Evolutionary conservation across 2,888 invertebrate species (phyloP).

Genomic region (Antheraea yamamai): DNA sequence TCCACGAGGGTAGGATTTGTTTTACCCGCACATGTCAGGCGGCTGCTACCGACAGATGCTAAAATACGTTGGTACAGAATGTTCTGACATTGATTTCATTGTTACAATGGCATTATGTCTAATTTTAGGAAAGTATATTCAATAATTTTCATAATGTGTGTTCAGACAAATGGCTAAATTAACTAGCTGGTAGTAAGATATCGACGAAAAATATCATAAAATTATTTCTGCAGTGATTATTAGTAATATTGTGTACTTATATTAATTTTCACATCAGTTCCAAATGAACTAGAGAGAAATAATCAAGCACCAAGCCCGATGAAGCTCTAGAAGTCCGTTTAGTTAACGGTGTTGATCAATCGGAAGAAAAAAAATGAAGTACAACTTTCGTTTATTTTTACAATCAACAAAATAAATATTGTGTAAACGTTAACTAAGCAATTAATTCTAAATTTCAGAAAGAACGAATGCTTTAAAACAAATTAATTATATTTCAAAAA

Average conservation of each 20-base stretch:
- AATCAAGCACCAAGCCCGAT: too few species aligned
- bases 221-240: neutral
- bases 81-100: conserved; percentile 67
- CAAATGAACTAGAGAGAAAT: too few species aligned
- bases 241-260: neutral
- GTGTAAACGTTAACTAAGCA: neutral
- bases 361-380: neutral
- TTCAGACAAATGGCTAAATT: neutral
- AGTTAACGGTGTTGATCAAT: neutral
- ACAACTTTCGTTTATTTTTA: neutral
- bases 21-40: conserved; percentile 74
- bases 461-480: neutral
- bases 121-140: neutral
- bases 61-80: conserved; percentile 68
- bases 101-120: conserved; percentile 38
- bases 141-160: neutral
- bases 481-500: neutral
- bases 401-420: neutral
- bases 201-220: neutral
- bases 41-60: conserved; percentile 80
- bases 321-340: neutral
- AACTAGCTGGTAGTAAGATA: neutral
- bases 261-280: too few species aligned
- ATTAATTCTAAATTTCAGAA: neutral
- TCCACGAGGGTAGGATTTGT: conserved; percentile 62